Evolutionary conservation across 2,797 vertebrate species (phyloP).

Genomic region (Limosa lapponica): DNA sequence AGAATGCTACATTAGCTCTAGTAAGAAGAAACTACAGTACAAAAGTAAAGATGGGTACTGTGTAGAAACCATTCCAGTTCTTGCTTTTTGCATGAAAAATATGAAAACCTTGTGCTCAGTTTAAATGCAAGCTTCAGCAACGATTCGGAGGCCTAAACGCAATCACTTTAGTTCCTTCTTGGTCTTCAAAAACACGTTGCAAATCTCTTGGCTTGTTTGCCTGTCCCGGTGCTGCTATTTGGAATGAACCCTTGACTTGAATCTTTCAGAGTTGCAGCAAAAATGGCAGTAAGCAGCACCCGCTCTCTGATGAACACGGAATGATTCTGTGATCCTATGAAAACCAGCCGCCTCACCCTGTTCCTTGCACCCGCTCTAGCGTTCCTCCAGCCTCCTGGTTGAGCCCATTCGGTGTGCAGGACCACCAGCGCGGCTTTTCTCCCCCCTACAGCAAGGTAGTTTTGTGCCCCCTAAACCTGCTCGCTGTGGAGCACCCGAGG

Average conservation of each 20-base stretch:
- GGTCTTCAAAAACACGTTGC: background rate
- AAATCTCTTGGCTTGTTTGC: background rate
- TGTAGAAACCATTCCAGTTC: background rate
- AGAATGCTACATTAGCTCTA: background rate
- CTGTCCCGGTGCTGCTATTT: background rate
- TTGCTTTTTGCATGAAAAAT: background rate
- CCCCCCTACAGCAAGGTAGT: background rate
- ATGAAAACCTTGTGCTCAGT: background rate
- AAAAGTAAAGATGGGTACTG: background rate
- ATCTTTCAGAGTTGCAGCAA: background rate
- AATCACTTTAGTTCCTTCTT: background rate
- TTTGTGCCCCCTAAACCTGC: background rate
- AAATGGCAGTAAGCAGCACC: background rate
- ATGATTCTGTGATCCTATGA: no score
- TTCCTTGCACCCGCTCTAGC: background rate
- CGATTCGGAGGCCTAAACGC: background rate
- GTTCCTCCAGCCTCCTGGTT: background rate
- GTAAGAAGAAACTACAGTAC: background rate
- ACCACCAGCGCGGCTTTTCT: background rate
- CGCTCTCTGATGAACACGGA: background rate
- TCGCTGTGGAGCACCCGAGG: background rate
- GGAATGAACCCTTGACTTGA: background rate
- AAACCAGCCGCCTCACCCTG: background rate
- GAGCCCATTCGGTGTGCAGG: background rate
- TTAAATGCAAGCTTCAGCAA: background rate